phyloP scores from a whole-genome alignment of 2,113 vertebrate genomes.

The Rostratula benghalensis region DNA sequence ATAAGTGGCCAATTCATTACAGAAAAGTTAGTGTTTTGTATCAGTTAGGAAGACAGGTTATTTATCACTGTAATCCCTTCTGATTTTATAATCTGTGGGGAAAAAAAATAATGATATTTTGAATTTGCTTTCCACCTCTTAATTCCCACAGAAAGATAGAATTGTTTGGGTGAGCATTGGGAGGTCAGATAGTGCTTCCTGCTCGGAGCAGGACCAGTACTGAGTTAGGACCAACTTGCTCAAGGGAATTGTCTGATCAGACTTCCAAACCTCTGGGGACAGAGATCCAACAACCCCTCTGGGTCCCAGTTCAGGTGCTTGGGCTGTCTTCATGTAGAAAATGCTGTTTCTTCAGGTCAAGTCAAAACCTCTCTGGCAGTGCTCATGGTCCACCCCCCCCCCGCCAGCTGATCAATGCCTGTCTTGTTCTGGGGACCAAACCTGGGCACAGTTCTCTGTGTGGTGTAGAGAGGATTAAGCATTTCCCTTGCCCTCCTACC shows the following conservation, averaged over 20 bases:
- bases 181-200: background rate
- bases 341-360: background rate
- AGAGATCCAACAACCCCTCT: background rate
- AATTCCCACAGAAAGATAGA: background rate
- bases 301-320: background rate
- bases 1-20: background rate
- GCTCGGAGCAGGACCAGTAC: background rate
- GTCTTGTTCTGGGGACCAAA: rapidly evolving
- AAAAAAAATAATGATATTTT: background rate
- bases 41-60: background rate
- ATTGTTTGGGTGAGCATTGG: background rate
- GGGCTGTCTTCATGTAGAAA: background rate
- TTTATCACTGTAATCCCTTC: background rate
- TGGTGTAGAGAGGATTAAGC: background rate
- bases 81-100: background rate
- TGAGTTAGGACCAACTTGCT: background rate
- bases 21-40: background rate
- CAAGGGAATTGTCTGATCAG: background rate
- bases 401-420: background rate
- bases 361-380: rapidly evolving
- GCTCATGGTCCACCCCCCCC: background rate
- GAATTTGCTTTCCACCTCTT: background rate
- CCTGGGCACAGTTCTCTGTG: rapidly evolving
- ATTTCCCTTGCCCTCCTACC: slow-evolving; percentile 40
- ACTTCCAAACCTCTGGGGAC: background rate